phyloP scores from a whole-genome alignment of 2,888 invertebrate species.

The Petrophora chlorosata region DNA sequence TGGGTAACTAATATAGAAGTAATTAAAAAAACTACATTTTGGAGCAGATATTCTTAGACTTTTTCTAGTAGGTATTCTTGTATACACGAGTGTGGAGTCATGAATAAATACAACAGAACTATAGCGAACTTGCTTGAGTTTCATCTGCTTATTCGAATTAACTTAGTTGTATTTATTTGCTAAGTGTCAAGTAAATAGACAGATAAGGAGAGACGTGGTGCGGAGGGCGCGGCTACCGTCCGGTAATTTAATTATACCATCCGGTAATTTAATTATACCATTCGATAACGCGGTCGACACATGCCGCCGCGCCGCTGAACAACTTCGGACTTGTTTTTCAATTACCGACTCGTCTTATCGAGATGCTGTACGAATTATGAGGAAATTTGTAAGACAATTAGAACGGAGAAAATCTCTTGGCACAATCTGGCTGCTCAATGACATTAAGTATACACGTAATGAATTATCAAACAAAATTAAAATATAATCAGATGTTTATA shows the following conservation, averaged over 20 bases:
- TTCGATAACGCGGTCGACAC: not conserved
- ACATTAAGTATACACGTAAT: too few species aligned
- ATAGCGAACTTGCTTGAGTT: too few species aligned
- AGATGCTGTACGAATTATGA: slow-evolving; percentile 7
- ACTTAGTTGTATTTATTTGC: too few species aligned
- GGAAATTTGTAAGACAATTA: not conserved
- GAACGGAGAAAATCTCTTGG: not conserved
- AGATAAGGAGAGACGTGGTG: slow-evolving; percentile 12
- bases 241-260: slow-evolving; percentile 1
- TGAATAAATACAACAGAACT: too few species aligned
- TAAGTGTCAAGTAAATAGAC: not conserved
- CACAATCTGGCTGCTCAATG: not conserved
- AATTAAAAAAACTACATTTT: too few species aligned
- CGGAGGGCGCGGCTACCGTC: slow-evolving; percentile 4
- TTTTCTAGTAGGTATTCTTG: too few species aligned
- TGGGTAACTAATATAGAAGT: too few species aligned
- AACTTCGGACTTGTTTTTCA: not conserved
- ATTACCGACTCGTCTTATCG: not conserved
- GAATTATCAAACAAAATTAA: too few species aligned
- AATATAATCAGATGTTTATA: too few species aligned
- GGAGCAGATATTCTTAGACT: too few species aligned
- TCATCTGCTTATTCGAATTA: not conserved
- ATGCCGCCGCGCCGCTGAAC: not conserved
- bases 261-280: slow-evolving; percentile 5
- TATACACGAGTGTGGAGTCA: too few species aligned